Evolutionary conservation across 2,888 invertebrate genomes (phyloP).

Genomic region (Vanessa cardui): DNA sequence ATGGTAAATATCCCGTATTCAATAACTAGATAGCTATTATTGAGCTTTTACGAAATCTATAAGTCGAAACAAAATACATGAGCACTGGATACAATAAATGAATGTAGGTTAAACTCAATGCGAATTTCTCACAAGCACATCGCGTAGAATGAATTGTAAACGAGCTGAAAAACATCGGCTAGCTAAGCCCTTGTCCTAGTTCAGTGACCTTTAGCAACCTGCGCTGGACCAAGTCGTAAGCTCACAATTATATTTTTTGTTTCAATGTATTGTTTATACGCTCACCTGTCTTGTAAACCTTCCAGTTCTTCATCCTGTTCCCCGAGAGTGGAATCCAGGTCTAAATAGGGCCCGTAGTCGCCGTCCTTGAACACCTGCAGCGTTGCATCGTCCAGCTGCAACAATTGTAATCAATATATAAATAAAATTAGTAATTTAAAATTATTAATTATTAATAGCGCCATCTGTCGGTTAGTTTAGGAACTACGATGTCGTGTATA

Average conservation of each 20-base stretch:
- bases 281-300: constrained; percentile 95
- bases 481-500: neutral
- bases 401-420: constrained; percentile 55
- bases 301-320: constrained; percentile 99
- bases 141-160: neutral
- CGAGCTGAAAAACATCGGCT: neutral
- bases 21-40: neutral
- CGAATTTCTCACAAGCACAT: neutral
- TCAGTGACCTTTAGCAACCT: neutral
- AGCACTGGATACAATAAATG: too few species aligned
- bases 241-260: constrained; percentile 4
- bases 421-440: neutral
- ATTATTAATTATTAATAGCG: neutral
- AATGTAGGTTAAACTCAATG: too few species aligned
- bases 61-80: too few species aligned
- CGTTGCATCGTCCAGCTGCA: constrained; percentile 98
- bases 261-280: constrained; percentile 5
- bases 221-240: neutral
- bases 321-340: constrained; percentile 97
- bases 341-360: constrained; percentile 98
- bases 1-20: too few species aligned
- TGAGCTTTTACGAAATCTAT: neutral
- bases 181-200: neutral
- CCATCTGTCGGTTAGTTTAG: neutral
- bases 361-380: constrained; percentile 98